Percentiles rank a stretch among this genome's conserved stretches.
These are phyloP conservation scores for Campoletis raptor DNA, from an alignment of 2,888 invertebrate species.

Conservation along the genomic window DNA sequence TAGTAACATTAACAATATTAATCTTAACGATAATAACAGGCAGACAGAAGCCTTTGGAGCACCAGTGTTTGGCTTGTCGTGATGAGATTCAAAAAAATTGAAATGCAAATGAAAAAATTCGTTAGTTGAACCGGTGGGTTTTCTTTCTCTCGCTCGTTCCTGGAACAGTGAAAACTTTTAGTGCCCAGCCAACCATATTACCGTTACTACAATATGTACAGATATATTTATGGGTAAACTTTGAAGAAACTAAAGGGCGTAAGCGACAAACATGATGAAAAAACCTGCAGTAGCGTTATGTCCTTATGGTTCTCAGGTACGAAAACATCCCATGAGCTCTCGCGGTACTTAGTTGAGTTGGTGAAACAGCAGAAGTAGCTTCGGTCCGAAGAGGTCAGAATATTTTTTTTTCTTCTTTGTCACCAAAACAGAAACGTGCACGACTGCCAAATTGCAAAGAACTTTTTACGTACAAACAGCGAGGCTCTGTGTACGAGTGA, in stretches of 20 bases:
- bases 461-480: slow-evolving; percentile 51
- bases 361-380: slow-evolving; percentile 8
- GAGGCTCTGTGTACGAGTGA: not conserved
- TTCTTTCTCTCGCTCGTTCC: slow-evolving; percentile 13
- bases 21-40: not conserved
- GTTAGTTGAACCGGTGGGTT: slow-evolving; percentile 37
- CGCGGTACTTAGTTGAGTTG: slow-evolving; percentile 27
- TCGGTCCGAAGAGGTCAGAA: slow-evolving; percentile 33
- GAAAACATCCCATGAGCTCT: slow-evolving; percentile 1
- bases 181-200: slow-evolving; percentile 41
- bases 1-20: slow-evolving; percentile 10
- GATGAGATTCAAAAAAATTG: slow-evolving; percentile 52
- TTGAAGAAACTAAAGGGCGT: not conserved
- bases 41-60: slow-evolving; percentile 10
- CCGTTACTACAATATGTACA: slow-evolving; percentile 17
- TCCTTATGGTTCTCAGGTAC: not conserved
- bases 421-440: slow-evolving; percentile 18
- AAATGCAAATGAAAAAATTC: slow-evolving; percentile 68
- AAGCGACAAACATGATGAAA: not conserved
- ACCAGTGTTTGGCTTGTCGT: slow-evolving; percentile 9
- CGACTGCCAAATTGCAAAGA: slow-evolving; percentile 64
- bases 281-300: not conserved
- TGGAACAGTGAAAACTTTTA: slow-evolving; percentile 47
- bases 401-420: slow-evolving; percentile 38
- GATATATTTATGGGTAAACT: not conserved